Evolutionary conservation across 2,888 invertebrate genomes (phyloP), one percentile per base, ranked within the genome.

Genomic region (Mystacides longicornis): DNA sequence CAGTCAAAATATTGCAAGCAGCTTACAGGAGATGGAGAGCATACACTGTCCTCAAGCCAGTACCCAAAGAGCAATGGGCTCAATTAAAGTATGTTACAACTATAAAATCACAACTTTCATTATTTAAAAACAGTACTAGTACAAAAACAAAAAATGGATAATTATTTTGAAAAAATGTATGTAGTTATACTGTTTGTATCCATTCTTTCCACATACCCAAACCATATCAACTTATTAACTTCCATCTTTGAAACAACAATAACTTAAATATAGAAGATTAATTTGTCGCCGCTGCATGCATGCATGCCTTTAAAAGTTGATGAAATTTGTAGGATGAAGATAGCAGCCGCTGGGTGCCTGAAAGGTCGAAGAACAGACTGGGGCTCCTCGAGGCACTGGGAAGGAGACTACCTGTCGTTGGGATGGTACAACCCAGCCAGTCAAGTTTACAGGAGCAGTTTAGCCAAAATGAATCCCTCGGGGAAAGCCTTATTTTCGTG

Each of bases 21-120:
- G 73, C 74, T 49, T 87, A 81, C 66, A 79, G 85, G n/a, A 78
- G 87, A 62, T 97, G 96, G 96, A 78, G 93, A 55, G 95, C 94
- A 0, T 85, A 79, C 72, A 90, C 90, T 81, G 83, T 91, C 52
- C 80, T 97, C n/a, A 78, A 81, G 64, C 85, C 85, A 56, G 82
- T 93, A 61, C 93, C 92, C 1, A 75, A 81, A 55, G 79, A 81
- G 27, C 92, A 95, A 67, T 92, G 96, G 92, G 89, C 92, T 7
- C 89, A 93, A 69, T 80, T 97, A 31, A 62, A 61, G 60, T 62
- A 27, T 53, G 52, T 53, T 47, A 49, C 20, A n/a, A n/a, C n/a
- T n/a, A n/a, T n/a, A n/a, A n/a, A n/a, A n/a, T n/a, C n/a, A n/a
- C n/a, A n/a, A n/a, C n/a, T n/a, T n/a, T n/a, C n/a, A n/a, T n/a